phyloP scores from a whole-genome alignment of 35 echinoderm and acorn worm genomes.

The Apostichopus californicus region DNA sequence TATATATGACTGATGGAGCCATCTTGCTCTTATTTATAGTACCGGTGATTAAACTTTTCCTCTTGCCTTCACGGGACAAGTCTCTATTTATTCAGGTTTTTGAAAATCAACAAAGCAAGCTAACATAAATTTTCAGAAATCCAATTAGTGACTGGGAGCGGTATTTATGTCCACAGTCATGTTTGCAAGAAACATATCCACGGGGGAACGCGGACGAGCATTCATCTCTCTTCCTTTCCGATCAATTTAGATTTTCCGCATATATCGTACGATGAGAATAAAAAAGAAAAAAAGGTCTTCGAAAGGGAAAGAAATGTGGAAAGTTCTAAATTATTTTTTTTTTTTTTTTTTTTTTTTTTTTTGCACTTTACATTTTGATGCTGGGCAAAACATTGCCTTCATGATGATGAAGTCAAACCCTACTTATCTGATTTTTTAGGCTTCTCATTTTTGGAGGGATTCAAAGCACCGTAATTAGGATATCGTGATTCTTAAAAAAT shows the following conservation, averaged over 20 bases:
- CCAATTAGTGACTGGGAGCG: slow-evolving; percentile 1
- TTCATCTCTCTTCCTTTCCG: neutral
- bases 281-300: neutral
- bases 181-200: neutral
- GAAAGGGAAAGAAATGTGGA: neutral
- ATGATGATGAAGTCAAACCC: neutral
- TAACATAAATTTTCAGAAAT: neutral
- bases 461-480: neutral
- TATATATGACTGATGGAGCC: neutral
- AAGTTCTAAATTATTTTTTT: neutral
- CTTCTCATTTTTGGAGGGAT: neutral
- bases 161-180: slow-evolving; percentile 3
- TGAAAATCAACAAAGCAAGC: neutral
- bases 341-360: neutral
- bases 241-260: neutral
- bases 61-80: neutral
- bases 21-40: neutral
- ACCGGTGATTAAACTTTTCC: neutral
- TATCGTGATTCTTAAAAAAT: neutral
- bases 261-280: neutral
- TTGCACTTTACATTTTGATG: neutral
- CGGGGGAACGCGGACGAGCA: neutral
- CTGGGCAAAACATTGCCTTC: neutral
- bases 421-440: neutral
- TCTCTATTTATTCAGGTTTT: slow-evolving; percentile 14